Evolutionary conservation across 1,140 invertebrate genomes (phyloP), one percentile per base, ranked within the genome.

Genomic region (Leptinotarsa defecta): DNA sequence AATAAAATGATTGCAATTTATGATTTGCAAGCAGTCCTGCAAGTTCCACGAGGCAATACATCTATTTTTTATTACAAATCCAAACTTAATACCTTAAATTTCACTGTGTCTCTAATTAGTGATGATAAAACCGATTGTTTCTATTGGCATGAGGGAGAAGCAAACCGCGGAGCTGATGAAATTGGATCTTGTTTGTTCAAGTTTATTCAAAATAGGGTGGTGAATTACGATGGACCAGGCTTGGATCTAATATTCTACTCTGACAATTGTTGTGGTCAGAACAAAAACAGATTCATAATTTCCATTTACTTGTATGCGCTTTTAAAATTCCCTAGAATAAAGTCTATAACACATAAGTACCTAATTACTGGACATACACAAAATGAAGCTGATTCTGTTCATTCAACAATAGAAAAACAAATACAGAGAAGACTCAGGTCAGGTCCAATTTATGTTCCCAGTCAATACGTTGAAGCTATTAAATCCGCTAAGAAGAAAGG

Each of bases 21-120:
- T 57, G 71, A 73, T 27, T 43, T 73, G 17, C 52, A 73, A 73
- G 71, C 61, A 13, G 71, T 79, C 3, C 63, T 81, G 49, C 74
- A 49, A 34, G 34, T 73, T 34, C 77, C 80, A 73, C 73, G 52
- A 63, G 80, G 80, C 20, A 49, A 82, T 49, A 65, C 73, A 48
- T 80, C 76, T 43, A 49, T 62, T 43, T 78, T 80, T 73, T 83
- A 80, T 76, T 83, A 83, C 63, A 77, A 74, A 64, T 77, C 75
- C 43, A 82, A 81, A 70, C 76, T 84, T 43, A 82, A 80, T 75
- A 68, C 76, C 48, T 76, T 76, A 61, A 84, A 83, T 72, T 81
- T 82, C 22, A 83, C 82, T 3, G 64, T 84, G 34, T 80, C 68
- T 72, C 65, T 82, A 15, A 19, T 82, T 4, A 57, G 79, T 69